Evolutionary conservation across 2,113 vertebrate species (phyloP).

Genomic region (Upupa epops): DNA sequence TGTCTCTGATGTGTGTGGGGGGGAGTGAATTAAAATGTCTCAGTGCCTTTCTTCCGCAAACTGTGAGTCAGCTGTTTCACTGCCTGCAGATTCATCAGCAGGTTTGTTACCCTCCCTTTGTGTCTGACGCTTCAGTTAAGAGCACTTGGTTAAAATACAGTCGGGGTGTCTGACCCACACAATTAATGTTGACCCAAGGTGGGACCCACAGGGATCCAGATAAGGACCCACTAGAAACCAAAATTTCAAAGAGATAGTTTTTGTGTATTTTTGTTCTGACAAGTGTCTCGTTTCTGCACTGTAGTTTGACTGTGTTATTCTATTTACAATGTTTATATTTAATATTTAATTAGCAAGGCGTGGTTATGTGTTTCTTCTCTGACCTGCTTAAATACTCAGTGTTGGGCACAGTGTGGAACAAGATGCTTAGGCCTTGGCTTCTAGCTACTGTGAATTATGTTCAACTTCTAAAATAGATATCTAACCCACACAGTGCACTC

Average conservation of each 20-base stretch:
- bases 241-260: not conserved
- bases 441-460: not conserved
- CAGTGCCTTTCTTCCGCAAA: too few species aligned
- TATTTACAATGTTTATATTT: not conserved
- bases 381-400: not conserved
- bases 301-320: not conserved
- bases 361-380: not conserved
- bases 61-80: too few species aligned
- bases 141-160: too few species aligned
- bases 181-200: too few species aligned
- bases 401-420: not conserved
- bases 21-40: too few species aligned
- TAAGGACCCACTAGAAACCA: too few species aligned
- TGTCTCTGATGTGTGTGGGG: too few species aligned
- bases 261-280: not conserved
- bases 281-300: not conserved
- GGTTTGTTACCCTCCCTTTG: too few species aligned
- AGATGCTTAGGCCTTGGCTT: not conserved
- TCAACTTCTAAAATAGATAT: not conserved
- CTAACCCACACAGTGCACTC: rapidly evolving
- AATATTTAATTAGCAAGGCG: not conserved
- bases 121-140: too few species aligned
- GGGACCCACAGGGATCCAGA: too few species aligned
- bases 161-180: too few species aligned
- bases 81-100: too few species aligned